Conservation (phyloP, 2,888 invertebrate species). For the Polymixis lichenea region DNA sequence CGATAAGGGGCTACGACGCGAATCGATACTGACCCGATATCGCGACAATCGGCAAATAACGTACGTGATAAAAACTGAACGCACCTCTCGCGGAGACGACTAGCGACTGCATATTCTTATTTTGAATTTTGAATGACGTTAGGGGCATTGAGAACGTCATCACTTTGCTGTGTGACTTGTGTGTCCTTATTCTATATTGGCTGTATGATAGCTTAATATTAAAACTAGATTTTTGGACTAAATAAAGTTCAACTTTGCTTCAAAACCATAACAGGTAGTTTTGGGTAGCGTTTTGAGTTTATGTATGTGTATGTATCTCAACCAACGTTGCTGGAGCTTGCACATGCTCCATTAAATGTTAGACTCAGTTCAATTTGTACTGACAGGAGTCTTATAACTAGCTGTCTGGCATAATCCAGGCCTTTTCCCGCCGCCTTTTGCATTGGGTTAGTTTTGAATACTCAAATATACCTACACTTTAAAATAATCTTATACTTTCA, state of each 20-base stretch:
- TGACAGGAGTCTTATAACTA: neutral
- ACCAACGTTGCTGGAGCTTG: neutral
- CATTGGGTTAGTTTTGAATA: neutral
- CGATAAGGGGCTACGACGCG: slow-evolving; percentile 80
- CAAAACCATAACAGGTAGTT: too few species aligned
- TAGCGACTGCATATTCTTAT: slow-evolving; percentile 56
- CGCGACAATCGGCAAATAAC: slow-evolving; percentile 79
- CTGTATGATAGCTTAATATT: neutral
- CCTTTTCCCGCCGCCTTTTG: neutral
- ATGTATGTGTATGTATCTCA: neutral
- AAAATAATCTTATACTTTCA: neutral
- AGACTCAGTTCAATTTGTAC: neutral
- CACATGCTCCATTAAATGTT: neutral
- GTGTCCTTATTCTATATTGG: slow-evolving; percentile 26
- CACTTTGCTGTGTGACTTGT: slow-evolving; percentile 42
- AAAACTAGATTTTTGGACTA: neutral
- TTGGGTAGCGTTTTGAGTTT: too few species aligned
- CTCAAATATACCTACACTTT: neutral
- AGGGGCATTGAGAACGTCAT: slow-evolving; percentile 38
- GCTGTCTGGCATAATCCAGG: neutral
- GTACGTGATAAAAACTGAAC: slow-evolving; percentile 81
- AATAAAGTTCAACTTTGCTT: neutral
- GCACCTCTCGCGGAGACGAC: slow-evolving; percentile 68
- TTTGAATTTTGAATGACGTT: slow-evolving; percentile 60
- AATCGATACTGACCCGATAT: slow-evolving; percentile 87